A percentile compares a stretch with the other conserved stretches of the same genome.
These are phyloP conservation scores for Helicoverpa zea DNA, from an alignment of 1,140 invertebrate genomes.

Conservation along the genomic window DNA sequence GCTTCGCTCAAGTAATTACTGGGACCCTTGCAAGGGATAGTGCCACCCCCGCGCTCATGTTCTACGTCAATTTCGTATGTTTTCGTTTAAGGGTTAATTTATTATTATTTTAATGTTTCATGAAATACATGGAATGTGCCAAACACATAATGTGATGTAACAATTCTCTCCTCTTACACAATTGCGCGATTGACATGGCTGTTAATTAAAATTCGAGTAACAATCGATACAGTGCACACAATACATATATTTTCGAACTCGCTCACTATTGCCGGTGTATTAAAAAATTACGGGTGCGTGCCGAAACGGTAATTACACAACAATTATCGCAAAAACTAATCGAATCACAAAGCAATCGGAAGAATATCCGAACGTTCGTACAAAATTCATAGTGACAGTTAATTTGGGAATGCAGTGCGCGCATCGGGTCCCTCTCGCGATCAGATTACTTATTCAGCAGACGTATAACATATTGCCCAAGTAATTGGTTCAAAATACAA, in stretches of 20 bases:
- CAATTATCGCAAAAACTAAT: conserved; percentile 62
- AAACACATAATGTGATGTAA: neutral
- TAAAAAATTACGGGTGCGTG: conserved; percentile 2
- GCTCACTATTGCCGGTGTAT: neutral
- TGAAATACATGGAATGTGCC: neutral
- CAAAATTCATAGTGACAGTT: conserved; percentile 68
- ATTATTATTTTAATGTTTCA: conserved; percentile 49
- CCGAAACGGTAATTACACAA: conserved; percentile 49
- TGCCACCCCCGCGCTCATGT: conserved; percentile 30
- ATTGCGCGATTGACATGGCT: neutral
- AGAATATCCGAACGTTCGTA: conserved; percentile 57
- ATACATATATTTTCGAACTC: conserved; percentile 7
- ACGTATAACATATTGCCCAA: conserved; percentile 58
- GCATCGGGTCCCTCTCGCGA: conserved; percentile 40
- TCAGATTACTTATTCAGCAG: conserved; percentile 68
- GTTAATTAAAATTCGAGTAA: neutral
- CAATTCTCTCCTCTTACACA: neutral
- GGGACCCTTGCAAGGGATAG: conserved; percentile 52
- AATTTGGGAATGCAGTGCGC: conserved; percentile 65
- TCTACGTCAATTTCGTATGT: conserved; percentile 25
- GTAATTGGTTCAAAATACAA: conserved; percentile 67
- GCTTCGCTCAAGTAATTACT: conserved; percentile 58
- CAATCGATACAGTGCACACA: neutral
- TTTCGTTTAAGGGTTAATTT: conserved; percentile 42
- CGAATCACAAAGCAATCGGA: conserved; percentile 64